Conservation (phyloP, 2,797 vertebrate species). For the Thunnus albacares region DNA sequence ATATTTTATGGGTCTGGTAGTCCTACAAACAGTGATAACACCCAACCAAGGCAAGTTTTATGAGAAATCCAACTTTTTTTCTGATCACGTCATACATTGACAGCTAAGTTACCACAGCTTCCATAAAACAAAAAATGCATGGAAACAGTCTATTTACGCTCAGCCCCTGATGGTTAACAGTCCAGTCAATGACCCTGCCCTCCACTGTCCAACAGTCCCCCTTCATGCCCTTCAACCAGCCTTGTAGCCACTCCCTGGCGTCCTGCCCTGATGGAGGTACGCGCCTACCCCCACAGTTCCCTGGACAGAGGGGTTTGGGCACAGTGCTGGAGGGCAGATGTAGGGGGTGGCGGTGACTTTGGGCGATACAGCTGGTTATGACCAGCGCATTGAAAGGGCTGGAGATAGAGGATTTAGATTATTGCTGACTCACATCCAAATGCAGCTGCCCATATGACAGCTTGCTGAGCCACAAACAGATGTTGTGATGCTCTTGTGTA, state of each 20-base stretch:
- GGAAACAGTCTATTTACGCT: too few relatives aligned
- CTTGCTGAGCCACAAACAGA: conserved; percentile 57
- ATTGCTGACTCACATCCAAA: conserved; percentile 63
- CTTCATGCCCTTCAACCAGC: conserved; percentile 65
- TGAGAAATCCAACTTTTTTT: too few relatives aligned
- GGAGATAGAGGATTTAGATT: conserved; percentile 41
- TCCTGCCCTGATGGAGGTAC: conserved; percentile 31
- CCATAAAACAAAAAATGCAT: too few relatives aligned
- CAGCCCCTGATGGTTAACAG: too few relatives aligned
- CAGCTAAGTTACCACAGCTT: too few relatives aligned
- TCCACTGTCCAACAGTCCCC: conserved; percentile 1
- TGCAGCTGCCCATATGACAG: conserved; percentile 48
- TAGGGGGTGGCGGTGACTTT: conserved; percentile 70
- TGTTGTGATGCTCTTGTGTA: conserved; percentile 44
- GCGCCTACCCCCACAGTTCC: conserved; percentile 48
- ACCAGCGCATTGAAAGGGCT: conserved; percentile 35
- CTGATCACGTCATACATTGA: too few relatives aligned
- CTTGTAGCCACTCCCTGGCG: conserved; percentile 46
- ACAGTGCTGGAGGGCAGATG: conserved; percentile 57
- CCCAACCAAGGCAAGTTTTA: too few relatives aligned
- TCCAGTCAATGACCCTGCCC: too few relatives aligned
- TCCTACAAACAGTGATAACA: too few relatives aligned
- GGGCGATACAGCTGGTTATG: conserved; percentile 54
- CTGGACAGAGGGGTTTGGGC: conserved; percentile 25
- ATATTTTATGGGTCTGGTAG: too few relatives aligned